phyloP scores from a whole-genome alignment of 1,140 invertebrate genomes.

The Drosophila trapezifrons region DNA sequence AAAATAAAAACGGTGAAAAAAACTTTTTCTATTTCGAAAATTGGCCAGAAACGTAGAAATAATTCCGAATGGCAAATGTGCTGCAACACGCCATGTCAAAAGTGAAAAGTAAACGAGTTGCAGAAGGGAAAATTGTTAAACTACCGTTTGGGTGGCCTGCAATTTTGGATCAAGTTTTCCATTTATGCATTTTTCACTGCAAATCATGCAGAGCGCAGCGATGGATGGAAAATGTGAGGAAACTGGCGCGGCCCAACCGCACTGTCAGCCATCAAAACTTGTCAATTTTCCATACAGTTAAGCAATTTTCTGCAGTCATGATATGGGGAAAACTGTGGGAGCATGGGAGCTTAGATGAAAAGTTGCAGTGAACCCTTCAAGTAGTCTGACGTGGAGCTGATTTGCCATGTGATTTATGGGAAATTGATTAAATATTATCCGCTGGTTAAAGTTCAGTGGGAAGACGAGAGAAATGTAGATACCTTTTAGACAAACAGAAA shows the following conservation, averaged over 20 bases:
- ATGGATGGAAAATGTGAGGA: background rate
- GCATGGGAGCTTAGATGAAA: constrained; percentile 10
- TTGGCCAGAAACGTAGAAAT: constrained; percentile 69
- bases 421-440: constrained; percentile 69
- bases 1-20: constrained; percentile 29
- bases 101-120: constrained; percentile 42
- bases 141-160: constrained; percentile 37
- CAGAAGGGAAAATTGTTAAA: constrained; percentile 31
- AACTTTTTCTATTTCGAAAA: constrained; percentile 77
- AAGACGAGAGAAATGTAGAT: no score
- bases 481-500: no score
- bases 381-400: constrained; percentile 50
- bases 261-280: constrained; percentile 76
- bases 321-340: constrained; percentile 39
- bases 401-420: constrained; percentile 71
- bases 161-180: constrained; percentile 63
- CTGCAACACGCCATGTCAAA: constrained; percentile 64
- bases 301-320: constrained; percentile 71
- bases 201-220: constrained; percentile 50
- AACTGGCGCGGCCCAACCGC: constrained; percentile 50
- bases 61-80: constrained; percentile 60
- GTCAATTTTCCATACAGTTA: constrained; percentile 82
- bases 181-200: constrained; percentile 64
- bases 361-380: constrained; percentile 27
- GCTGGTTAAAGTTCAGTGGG: background rate